Evolutionary conservation across 2,888 invertebrate species (phyloP), one percentile per base, ranked within the genome.

Genomic region (Dolichopus griseipennis): DNA sequence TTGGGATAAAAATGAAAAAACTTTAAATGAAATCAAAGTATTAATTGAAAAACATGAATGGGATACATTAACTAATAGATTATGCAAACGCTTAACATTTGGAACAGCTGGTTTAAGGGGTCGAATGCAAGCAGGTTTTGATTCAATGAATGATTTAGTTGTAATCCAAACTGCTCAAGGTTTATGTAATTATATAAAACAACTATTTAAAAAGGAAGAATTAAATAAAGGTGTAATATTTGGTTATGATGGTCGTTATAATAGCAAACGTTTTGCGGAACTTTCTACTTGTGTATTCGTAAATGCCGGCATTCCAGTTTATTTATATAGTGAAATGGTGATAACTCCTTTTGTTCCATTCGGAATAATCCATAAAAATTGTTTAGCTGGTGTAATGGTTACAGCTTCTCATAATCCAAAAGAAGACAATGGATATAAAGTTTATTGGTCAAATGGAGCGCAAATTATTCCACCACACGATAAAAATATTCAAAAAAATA

Each of bases 341-440:
- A 94, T 97, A 0, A 99, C 99, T 0, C 98, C 99, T 0, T 91
- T 95, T 76, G 90, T 99, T 41, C 92, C 99, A 0, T 99, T 91
- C 81, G 88, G 89, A 0, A 90, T 96, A 0, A 83, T 84, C 3
- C 83, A 88, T 71, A 87, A 88, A 69, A 86, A 88, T 21, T 91
- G 92, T 68, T 88, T 89, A 1, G 92, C 90, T 61, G 97, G 97
- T 0, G 87, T 97, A 7, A 95, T 97, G 93, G 88, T 97, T 7
- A 97, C 97, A 0, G 97, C 97, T 0, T 96, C 95, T 0, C 97
- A 97, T 77, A 97, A 97, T 82, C 97, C 96, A 0, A 95, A 93
- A 78, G 89, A 95, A 37, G 96, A 97, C 77, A 97, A 97, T 78
- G 97, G 97, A 1, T 99, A 97, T 78, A 99, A 99, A 84, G 97